Conservation (phyloP, 2,797 vertebrate genomes). For the Silurus lanzhouensis region DNA sequence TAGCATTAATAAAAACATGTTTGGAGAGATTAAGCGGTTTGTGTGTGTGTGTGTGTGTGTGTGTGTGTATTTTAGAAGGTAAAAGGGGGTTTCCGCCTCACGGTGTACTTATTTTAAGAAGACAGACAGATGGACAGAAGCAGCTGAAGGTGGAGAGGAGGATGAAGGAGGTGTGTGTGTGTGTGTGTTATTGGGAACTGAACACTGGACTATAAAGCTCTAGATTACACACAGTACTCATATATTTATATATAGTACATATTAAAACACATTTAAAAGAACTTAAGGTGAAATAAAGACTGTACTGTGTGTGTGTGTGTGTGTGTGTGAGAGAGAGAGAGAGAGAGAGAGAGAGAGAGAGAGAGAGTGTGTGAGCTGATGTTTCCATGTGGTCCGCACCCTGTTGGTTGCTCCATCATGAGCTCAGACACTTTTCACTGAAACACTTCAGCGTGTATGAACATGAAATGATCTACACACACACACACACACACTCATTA, state of each 20-base stretch:
- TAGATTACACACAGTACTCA: neutral
- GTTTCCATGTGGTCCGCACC: conserved; percentile 7
- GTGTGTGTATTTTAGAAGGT: conserved; percentile 14
- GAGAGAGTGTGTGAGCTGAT: neutral
- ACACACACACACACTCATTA: neutral
- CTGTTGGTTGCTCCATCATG: neutral
- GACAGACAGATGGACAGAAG: conserved; percentile 66
- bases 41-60: conserved; percentile 9
- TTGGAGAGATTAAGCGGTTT: neutral
- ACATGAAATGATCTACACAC: neutral
- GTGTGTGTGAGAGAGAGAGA: neutral
- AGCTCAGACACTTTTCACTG: neutral
- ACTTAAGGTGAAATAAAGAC: neutral
- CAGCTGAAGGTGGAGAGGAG: conserved; percentile 67
- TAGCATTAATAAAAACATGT: neutral
- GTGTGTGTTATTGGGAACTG: neutral
- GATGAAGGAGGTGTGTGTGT: conserved; percentile 18
- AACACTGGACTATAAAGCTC: neutral
- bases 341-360: neutral
- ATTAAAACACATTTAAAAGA: neutral
- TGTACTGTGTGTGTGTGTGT: neutral
- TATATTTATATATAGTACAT: neutral
- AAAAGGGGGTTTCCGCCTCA: conserved; percentile 1
- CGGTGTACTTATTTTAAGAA: conserved; percentile 29
- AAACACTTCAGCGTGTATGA: neutral